Base-by-base conservation (phyloP, 2,888 invertebrate species). In the Eupsilia transversa region DNA sequence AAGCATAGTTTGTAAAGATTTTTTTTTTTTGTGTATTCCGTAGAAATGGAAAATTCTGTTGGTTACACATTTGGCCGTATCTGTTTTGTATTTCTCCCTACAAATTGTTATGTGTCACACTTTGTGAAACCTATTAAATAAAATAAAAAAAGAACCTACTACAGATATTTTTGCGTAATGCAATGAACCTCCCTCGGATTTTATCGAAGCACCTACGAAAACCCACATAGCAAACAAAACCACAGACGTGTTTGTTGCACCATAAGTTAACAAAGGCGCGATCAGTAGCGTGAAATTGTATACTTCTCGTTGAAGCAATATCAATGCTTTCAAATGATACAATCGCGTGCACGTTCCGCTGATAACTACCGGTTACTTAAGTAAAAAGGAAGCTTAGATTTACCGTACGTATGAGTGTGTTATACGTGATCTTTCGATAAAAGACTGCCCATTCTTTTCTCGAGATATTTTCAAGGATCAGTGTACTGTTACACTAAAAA, bases 321-420 rank as follows among this genome's bases (percentile, higher is more conserved):
- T 70, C 70, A 74, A 72, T 69, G 54, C 54, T 61, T 72, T 70
- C 61, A 82, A 82, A 82, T 72, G 82, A 75, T 67, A 59, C 27
- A 56, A 78, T 85, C 79, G 79, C 85, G 82, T 82, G 82, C 65
- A 61, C 27, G 70, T 72, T 77, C 35, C 20, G 20, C 66, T 54
- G 67, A 54, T 81, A 56, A 30, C 33, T 56, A 75, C 63, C 43
- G 78, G 59, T 60, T 74, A 33, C 69, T 72, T 67, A 82, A 72
- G 67, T 56, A 74, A 33, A 83, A 73, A 79, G 46, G 59, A 60
- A 71, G 65, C 77, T 41, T 46, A 54, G 33, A 77, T 69, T 59
- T 41, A 54, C 2, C 30, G 57, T 61, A 30, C n/a, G 1, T 49
- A 52, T 14, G 14, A n/a, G 33, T 38, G 33, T 38, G 12, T 17